A percentile compares a stretch with the other conserved stretches of the same genome.
Conservation (phyloP, 2,888 invertebrate genomes). For the Cotesia congregata region DNA sequence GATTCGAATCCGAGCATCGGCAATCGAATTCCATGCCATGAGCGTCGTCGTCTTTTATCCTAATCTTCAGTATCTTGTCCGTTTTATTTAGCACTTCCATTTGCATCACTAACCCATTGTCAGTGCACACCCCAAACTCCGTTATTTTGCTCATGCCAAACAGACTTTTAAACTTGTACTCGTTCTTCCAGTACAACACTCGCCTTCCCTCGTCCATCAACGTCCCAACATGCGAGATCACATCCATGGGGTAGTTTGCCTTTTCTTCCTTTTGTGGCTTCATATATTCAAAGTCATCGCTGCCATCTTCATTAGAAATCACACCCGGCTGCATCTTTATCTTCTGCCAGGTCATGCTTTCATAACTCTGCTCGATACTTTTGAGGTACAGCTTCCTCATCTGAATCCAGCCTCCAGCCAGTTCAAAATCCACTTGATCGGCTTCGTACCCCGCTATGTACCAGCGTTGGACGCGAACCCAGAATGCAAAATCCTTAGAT, state of each 20-base stretch:
- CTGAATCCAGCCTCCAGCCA: neutral
- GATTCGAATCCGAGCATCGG: too few relatives aligned
- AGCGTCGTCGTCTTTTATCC: neutral
- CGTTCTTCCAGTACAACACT: neutral
- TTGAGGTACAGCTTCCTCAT: neutral
- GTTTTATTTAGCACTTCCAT: neutral
- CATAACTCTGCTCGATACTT: neutral
- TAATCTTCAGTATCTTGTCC: neutral
- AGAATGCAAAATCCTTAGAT: neutral
- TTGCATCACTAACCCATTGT: neutral
- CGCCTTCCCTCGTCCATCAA: neutral
- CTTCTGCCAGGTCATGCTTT: neutral
- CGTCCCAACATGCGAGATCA: neutral
- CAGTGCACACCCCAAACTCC: neutral
- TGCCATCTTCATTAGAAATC: neutral
- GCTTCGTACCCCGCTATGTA: neutral
- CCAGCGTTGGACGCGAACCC: neutral
- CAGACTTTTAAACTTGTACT: neutral
- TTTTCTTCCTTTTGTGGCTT: neutral
- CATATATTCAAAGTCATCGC: neutral
- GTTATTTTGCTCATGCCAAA: neutral
- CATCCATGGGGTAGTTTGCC: neutral
- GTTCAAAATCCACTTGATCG: neutral
- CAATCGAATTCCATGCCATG: too few relatives aligned
- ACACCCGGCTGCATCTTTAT: neutral